phyloP scores from a whole-genome alignment of 1,140 invertebrate species.

The Pseudomyrmex concolor region DNA sequence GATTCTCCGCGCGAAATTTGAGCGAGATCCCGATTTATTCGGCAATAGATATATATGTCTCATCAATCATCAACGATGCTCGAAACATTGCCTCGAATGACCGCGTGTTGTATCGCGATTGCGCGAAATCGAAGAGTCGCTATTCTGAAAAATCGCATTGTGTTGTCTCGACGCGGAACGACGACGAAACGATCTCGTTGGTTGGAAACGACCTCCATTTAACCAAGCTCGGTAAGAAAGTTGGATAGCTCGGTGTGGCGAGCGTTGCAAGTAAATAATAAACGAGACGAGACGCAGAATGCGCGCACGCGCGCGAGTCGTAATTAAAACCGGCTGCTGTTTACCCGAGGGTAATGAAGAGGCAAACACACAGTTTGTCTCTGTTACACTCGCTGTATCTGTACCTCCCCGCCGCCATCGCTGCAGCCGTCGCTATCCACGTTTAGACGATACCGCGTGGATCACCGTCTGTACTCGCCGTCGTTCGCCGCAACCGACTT shows the following conservation, averaged over 20 bases:
- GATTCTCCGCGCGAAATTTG: conserved; percentile 9
- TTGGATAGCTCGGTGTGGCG: conserved; percentile 75
- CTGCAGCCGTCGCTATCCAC: conserved; percentile 42
- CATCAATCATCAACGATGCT: not conserved
- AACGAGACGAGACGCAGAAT: conserved; percentile 81
- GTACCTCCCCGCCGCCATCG: not conserved
- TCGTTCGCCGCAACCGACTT: conserved; percentile 25
- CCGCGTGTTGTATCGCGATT: not conserved
- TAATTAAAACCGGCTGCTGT: conserved; percentile 84
- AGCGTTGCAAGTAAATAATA: conserved; percentile 82
- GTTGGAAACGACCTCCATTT: conserved; percentile 77
- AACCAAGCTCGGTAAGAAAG: conserved; percentile 80
- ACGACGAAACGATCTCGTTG: conserved; percentile 68
- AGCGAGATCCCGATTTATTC: not conserved
- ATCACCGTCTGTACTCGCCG: not conserved
- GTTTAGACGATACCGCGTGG: conserved; percentile 43
- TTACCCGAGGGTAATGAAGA: conserved; percentile 84
- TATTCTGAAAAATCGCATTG: not conserved
- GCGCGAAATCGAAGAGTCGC: not conserved
- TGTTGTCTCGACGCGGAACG: not conserved
- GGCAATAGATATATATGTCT: no score
- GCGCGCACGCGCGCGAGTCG: conserved; percentile 75
- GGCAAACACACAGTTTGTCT: conserved; percentile 84
- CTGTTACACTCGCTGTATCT: conserved; percentile 77
- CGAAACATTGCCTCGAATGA: not conserved